Evolutionary conservation across 2,113 vertebrate species (phyloP), one percentile per base, ranked within the genome.

Genomic region (Picathartes gymnocephalus): DNA sequence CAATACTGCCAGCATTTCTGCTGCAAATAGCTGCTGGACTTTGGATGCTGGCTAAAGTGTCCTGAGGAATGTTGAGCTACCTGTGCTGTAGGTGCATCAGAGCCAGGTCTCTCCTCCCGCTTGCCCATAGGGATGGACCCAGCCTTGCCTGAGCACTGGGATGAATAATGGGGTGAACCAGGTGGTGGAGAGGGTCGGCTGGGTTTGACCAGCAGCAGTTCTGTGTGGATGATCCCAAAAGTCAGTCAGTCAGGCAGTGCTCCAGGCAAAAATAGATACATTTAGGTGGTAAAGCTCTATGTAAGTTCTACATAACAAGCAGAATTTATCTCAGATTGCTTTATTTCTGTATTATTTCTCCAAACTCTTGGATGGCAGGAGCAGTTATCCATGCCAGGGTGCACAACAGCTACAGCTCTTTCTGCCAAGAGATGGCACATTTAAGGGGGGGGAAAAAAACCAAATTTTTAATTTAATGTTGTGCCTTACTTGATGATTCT

Each of bases 381-480:
- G 60, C 77, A 71, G 48, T 24, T 23, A 1, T 42, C 31, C 4
- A 4, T n/a, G 25, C 11, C 47, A 6, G 58, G 31, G 35, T 37
- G 48, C 22, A 27, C 40, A 62, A 65, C 30, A 25, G 19, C 48
- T 58, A 1, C 47, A 45, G 54, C 27, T 61, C 60, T 33, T 71
- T 39, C 64, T 89, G 54, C 39, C 7, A 10, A 62, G 51, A 79
- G 28, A 44, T 20, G 24, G 61, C 21, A 54, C 20, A 5, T 51
- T 33, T 64, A 30, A 58, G 4, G 23, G 25, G 27, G 10, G 2
- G 2, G n/a, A n/a, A n/a, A 7, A 5, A 17, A 1, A 1, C 27
- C 33, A 27, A 10, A 3, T 8, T 28, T 78, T 44, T 37, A 20
- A 23, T 70, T 71, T 35, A 39, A 9, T 39, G 7, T 48, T 24